Evolutionary conservation across 2,888 invertebrate genomes (phyloP).

Genomic region (Acleris literana): DNA sequence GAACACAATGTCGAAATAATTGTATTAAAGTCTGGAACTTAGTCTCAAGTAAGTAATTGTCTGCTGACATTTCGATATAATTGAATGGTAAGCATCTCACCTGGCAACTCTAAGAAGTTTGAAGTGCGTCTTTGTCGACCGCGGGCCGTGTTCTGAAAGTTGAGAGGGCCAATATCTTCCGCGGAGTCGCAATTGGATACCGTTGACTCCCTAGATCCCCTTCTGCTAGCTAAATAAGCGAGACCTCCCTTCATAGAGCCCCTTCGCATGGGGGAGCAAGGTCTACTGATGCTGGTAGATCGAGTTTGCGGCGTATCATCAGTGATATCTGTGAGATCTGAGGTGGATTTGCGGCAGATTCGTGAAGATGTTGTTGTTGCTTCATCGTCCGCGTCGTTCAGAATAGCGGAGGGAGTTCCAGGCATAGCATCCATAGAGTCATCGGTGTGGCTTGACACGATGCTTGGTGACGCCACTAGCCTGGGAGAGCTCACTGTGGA

Average conservation of each 20-base stretch:
- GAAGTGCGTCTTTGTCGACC: conserved; percentile 92
- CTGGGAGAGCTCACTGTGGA: conserved; percentile 76
- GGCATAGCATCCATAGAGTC: conserved; percentile 74
- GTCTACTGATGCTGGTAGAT: conserved; percentile 84
- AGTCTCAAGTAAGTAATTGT: conserved; percentile 1
- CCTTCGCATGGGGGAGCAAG: conserved; percentile 86
- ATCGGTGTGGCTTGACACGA: conserved; percentile 78
- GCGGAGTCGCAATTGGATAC: conserved; percentile 86
- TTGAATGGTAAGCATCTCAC: conserved; percentile 71
- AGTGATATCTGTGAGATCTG: conserved; percentile 87
- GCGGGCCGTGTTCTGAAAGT: conserved; percentile 90
- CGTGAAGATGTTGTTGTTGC: conserved; percentile 74
- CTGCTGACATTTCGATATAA: conserved; percentile 5
- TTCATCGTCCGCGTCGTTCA: conserved; percentile 75
- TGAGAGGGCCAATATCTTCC: conserved; percentile 91
- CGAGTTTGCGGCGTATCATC: conserved; percentile 84
- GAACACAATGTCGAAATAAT: conserved; percentile 16
- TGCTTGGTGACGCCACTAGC: conserved; percentile 74
- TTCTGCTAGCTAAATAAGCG: conserved; percentile 92
- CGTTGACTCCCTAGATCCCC: conserved; percentile 92
- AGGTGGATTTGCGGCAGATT: conserved; percentile 89
- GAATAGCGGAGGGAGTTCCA: conserved; percentile 67
- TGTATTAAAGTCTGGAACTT: background rate
- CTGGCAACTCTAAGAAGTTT: conserved; percentile 93
- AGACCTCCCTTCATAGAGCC: conserved; percentile 88